Base-by-base conservation (phyloP, 2,113 vertebrate species). In the Carlito syrichta region DNA sequence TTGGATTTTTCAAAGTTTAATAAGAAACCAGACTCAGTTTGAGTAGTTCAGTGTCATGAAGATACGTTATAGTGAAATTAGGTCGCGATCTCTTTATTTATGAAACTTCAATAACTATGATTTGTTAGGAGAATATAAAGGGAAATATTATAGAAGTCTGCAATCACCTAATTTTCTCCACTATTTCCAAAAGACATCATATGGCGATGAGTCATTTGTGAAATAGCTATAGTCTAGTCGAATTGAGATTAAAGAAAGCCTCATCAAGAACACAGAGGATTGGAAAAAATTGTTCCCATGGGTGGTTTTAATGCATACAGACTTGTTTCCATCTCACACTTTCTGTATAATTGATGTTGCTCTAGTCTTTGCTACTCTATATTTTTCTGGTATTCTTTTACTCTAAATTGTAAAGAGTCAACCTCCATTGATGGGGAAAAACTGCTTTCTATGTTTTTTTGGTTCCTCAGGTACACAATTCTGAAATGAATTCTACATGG, bases 1-100 rank as follows among this genome's bases (percentile, higher is more conserved):
- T 23, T 81, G 66, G 71, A 84, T 94, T 96, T 97, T 92, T 43
- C 19, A 69, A 73, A 94, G 32, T 62, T 22, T 94, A 2, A 50
- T 54, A 52, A 32, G 17, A 60, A 91, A 83, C 1, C 20, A 79
- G 32, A 84, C 2, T 84, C 35, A 58, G 38, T 14, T 73, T 79
- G 25, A 48, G 77, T 85, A 68, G 63, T 56, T 63, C 22, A 74
- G 16, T 48, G 78, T 56, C 25, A 60, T 69, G n/a, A 87, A 88
- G 30, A 40, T 45, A 32, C 9, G 1, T 58, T 73, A 17, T 32
- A 6, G 38, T 62, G 23, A 50, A 81, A 92, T 79, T 71, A 52
- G 5, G n/a, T 86, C 22, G 91, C 48, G 35, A 69, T 86, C 14
- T 50, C 54, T 94, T 78, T n/a, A 86, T 89, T 94, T 8, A 43